phyloP scores from a whole-genome alignment of 2,113 vertebrate genomes.

The Pungitius pungitius region DNA sequence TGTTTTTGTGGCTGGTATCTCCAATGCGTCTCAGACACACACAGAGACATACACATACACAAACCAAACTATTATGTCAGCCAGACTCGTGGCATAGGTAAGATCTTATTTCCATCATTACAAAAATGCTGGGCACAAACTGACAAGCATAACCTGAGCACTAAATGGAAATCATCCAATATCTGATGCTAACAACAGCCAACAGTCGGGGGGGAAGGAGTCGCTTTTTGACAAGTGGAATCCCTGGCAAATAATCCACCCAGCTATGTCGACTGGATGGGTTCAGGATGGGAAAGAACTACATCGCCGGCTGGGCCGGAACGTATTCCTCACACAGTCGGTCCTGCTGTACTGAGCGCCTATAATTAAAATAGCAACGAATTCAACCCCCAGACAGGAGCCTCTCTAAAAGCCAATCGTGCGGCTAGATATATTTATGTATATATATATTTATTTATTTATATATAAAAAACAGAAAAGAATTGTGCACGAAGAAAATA shows the following conservation, averaged over 20 bases:
- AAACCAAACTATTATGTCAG: constrained; percentile 81
- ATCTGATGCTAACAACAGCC: constrained; percentile 82
- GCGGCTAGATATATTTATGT: constrained; percentile 42
- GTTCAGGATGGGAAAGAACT: constrained; percentile 63
- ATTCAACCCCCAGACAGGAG: constrained; percentile 63
- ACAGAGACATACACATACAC: constrained; percentile 3
- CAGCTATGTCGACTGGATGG: constrained; percentile 68
- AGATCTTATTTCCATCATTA: constrained; percentile 82
- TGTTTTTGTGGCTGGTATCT: constrained; percentile 12
- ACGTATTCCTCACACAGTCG: constrained; percentile 46
- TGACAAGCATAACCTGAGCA: constrained; percentile 83
- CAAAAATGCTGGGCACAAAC: constrained; percentile 79
- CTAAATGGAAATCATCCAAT: constrained; percentile 83
- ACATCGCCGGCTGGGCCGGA: constrained; percentile 34
- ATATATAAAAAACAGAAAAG: constrained; percentile 27
- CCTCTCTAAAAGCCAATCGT: constrained; percentile 69
- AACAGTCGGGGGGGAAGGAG: constrained; percentile 66
- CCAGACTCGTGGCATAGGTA: constrained; percentile 75
- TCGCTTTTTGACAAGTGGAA: constrained; percentile 78
- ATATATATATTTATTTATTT: background rate
- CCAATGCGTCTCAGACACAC: constrained; percentile 7
- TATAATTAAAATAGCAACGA: constrained; percentile 76
- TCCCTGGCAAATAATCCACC: constrained; percentile 74
- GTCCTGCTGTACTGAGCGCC: constrained; percentile 39
- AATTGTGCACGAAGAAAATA: constrained; percentile 58